Percentiles rank a stretch among this genome's conserved stretches.
Evolutionary conservation across 2,888 invertebrate genomes (phyloP).

Genomic region (Fragum fragum): DNA sequence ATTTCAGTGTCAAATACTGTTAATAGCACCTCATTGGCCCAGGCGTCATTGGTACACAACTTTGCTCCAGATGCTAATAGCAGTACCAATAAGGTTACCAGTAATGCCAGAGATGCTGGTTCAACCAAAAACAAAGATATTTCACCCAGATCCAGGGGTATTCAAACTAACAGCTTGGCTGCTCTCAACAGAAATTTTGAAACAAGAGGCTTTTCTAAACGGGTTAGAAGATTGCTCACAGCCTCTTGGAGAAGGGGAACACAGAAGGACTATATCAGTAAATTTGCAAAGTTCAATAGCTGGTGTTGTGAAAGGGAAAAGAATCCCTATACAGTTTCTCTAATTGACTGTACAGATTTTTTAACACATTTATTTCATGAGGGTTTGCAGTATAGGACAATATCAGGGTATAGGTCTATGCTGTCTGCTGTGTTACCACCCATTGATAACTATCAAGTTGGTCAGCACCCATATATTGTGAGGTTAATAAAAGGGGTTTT

Average conservation of each 20-base stretch:
- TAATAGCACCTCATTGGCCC: constrained; percentile 23
- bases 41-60: constrained; percentile 24
- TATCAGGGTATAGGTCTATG: constrained; percentile 36
- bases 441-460: constrained; percentile 32
- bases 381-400: constrained; percentile 35
- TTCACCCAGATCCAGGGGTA: constrained; percentile 32
- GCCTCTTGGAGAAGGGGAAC: constrained; percentile 41
- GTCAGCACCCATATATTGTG: constrained; percentile 41
- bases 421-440: constrained; percentile 26
- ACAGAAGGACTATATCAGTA: too few relatives aligned
- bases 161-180: constrained; percentile 42
- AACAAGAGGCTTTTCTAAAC: constrained; percentile 38
- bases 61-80: constrained; percentile 16
- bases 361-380: constrained; percentile 33
- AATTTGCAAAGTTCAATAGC: constrained; percentile 30
- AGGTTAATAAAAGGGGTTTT: constrained; percentile 31
- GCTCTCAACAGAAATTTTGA: constrained; percentile 35
- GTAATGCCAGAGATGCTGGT: neutral
- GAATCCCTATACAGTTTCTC: constrained; percentile 42
- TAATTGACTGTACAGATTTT: constrained; percentile 52
- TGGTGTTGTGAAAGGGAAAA: constrained; percentile 42
- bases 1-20: constrained; percentile 15
- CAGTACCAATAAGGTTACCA: too few relatives aligned
- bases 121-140: constrained; percentile 35
- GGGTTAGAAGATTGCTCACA: constrained; percentile 43